phyloP scores from a whole-genome alignment of 92 coral and sea anemone genomes.

The Palythoa grandis region DNA sequence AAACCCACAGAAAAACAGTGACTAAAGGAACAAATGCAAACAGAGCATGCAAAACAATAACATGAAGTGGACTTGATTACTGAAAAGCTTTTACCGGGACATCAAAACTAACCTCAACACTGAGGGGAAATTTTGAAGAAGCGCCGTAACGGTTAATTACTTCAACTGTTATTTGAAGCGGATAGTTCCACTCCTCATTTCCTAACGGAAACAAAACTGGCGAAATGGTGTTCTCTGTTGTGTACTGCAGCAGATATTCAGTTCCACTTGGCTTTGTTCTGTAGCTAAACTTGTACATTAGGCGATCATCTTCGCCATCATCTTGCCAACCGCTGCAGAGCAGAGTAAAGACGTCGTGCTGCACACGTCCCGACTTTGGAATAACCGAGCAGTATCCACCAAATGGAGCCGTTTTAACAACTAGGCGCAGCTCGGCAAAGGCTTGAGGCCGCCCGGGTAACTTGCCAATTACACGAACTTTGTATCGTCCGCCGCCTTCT shows the following conservation, averaged over 20 bases:
- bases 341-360: slow-evolving; percentile 26
- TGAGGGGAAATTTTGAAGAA: not conserved
- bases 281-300: slow-evolving; percentile 38
- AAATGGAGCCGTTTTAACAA: slow-evolving; percentile 44
- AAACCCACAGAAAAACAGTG: too few species aligned
- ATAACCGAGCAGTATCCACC: slow-evolving; percentile 54
- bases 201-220: slow-evolving; percentile 45
- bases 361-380: slow-evolving; percentile 39
- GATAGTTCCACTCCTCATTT: slow-evolving; percentile 25
- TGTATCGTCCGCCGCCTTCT: slow-evolving; percentile 48
- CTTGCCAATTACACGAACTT: slow-evolving; percentile 43
- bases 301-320: slow-evolving; percentile 13
- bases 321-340: slow-evolving; percentile 57
- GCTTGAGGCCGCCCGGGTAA: slow-evolving; percentile 43
- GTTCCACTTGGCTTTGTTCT: slow-evolving; percentile 8
- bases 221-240: not conserved
- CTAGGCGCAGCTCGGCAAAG: slow-evolving; percentile 45
- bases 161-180: slow-evolving; percentile 28
- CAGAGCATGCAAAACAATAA: not conserved
- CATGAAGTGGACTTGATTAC: not conserved
- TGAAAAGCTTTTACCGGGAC: not conserved
- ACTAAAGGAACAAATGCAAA: not conserved
- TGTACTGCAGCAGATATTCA: slow-evolving; percentile 34
- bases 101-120: not conserved
- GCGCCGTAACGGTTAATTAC: slow-evolving; percentile 31